phyloP scores from a whole-genome alignment of 2,888 invertebrate species.

The Pomacea canaliculata region DNA sequence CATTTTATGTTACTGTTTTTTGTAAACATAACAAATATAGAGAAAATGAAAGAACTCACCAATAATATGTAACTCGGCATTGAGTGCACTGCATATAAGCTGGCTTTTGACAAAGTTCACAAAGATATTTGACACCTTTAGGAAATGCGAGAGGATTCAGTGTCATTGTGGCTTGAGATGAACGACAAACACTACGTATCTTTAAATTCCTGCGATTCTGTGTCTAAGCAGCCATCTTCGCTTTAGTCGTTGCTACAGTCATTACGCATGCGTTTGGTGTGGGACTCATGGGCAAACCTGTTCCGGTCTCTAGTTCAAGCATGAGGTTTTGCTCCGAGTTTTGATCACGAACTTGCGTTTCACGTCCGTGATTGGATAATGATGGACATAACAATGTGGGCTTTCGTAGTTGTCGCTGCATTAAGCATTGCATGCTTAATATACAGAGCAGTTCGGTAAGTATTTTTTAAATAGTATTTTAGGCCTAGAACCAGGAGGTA shows the following conservation, averaged over 20 bases:
- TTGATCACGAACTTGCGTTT: no score
- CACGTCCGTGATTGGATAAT: neutral
- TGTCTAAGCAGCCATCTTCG: conserved; percentile 36
- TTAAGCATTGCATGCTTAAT: no score
- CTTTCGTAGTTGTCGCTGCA: no score
- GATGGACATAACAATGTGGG: neutral
- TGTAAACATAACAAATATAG: no score
- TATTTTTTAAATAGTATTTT: no score
- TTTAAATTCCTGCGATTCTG: no score
- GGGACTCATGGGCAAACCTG: no score
- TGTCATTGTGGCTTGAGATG: conserved; percentile 50
- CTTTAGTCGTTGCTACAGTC: conserved; percentile 50
- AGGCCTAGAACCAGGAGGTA: no score
- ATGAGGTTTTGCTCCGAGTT: neutral
- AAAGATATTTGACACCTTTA: conserved; percentile 65
- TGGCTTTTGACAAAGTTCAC: conserved; percentile 69
- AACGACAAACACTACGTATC: no score
- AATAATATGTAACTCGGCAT: conserved; percentile 69
- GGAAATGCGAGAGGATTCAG: conserved; percentile 69
- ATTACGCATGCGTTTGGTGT: conserved; percentile 27
- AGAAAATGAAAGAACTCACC: conserved; percentile 52
- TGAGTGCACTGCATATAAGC: conserved; percentile 67
- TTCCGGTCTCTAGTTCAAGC: neutral
- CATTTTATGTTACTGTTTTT: no score
- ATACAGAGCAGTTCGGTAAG: no score